Conservation (phyloP, 2,888 invertebrate genomes). For the Axea sp. region DNA sequence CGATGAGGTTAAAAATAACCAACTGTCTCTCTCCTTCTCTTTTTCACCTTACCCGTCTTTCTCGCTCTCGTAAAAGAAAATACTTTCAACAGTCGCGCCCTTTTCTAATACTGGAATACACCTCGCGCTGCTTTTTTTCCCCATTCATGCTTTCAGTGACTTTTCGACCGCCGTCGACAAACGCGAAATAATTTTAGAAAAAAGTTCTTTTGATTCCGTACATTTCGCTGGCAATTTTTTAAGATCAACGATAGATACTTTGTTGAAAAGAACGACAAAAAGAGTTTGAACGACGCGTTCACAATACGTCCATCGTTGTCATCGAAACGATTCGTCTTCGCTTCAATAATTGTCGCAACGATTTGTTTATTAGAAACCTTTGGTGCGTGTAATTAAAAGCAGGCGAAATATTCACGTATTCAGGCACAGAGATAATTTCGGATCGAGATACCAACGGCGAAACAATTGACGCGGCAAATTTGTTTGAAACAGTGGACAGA, state of each 20-base stretch:
- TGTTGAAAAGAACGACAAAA: no score
- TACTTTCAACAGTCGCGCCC: conserved; percentile 38
- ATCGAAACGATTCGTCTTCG: no score
- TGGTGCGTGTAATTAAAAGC: no score
- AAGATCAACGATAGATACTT: neutral
- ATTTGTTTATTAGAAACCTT: no score
- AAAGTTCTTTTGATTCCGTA: conserved; percentile 4
- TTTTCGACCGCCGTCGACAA: neutral
- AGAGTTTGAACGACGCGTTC: no score
- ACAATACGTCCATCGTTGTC: no score
- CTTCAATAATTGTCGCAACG: no score
- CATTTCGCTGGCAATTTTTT: neutral
- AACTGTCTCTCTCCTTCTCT: conserved; percentile 47
- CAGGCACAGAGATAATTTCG: no score
- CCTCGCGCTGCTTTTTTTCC: conserved; percentile 8
- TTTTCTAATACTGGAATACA: conserved; percentile 39
- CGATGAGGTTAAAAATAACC: conserved; percentile 71
- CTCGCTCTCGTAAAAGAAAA: conserved; percentile 20
- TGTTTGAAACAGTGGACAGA: conserved; percentile 35
- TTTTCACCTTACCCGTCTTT: conserved; percentile 56
- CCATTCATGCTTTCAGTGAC: conserved; percentile 18
- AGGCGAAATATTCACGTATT: no score
- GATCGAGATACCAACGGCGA: conserved; percentile 13
- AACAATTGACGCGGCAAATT: conserved; percentile 46
- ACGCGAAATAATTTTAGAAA: conserved; percentile 3